A percentile compares a stretch with the other conserved stretches of the same genome.
Evolutionary conservation across 2,888 invertebrate species (phyloP).

Genomic region (Cabera pusaria): DNA sequence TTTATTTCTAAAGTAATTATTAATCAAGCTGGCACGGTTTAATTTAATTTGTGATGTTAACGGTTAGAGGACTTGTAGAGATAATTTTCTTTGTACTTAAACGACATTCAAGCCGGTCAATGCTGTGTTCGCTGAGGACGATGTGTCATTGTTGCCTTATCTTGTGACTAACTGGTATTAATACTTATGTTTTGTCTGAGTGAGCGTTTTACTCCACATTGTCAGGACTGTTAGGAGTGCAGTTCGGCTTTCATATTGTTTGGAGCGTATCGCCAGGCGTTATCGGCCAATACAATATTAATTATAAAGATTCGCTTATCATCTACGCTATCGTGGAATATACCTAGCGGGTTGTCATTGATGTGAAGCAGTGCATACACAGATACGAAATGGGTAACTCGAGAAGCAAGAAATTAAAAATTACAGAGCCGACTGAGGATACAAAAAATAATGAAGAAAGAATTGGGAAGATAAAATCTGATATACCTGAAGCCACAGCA

Average conservation of each 20-base stretch:
- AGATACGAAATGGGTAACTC: constrained; percentile 68
- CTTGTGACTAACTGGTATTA: constrained; percentile 54
- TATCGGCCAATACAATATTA: constrained; percentile 33
- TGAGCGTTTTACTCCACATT: constrained; percentile 41
- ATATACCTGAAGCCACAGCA: constrained; percentile 44
- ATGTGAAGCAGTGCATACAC: constrained; percentile 37
- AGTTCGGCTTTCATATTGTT: constrained; percentile 62
- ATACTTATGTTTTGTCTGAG: constrained; percentile 58
- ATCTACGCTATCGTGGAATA: constrained; percentile 18
- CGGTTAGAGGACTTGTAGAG: constrained; percentile 13
- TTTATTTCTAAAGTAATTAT: too few relatives aligned
- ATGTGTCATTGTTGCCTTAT: constrained; percentile 76
- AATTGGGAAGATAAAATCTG: constrained; percentile 63
- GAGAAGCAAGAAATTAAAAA: constrained; percentile 73
- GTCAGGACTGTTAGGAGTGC: constrained; percentile 48
- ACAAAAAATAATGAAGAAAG: constrained; percentile 48
- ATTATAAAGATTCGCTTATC: constrained; percentile 32
- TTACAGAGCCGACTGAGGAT: constrained; percentile 51
- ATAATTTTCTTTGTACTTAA: constrained; percentile 25
- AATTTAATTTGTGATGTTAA: too few relatives aligned
- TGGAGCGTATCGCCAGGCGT: constrained; percentile 49
- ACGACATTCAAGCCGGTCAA: constrained; percentile 47
- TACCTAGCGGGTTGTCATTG: constrained; percentile 23
- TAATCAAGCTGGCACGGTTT: too few relatives aligned
- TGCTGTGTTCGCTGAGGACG: constrained; percentile 54